Evolutionary conservation across 2,888 invertebrate species (phyloP).

Genomic region (Panzeria rudis): DNA sequence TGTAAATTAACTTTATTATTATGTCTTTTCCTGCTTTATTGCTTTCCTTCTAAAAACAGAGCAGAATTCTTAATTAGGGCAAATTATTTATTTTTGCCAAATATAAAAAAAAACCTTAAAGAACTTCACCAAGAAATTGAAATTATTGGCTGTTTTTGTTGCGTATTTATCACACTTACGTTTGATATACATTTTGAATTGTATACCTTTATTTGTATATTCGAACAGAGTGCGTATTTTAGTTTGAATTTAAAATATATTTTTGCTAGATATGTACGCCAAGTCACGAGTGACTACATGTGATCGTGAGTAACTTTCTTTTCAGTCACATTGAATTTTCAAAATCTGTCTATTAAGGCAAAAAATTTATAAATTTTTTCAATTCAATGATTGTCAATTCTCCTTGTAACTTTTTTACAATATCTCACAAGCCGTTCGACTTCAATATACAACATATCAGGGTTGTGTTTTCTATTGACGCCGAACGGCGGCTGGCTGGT

Average conservation of each 20-base stretch:
- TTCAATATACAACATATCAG: no score
- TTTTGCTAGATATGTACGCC: not conserved
- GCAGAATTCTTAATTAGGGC: slow-evolving; percentile 2
- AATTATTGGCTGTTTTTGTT: not conserved
- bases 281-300: not conserved
- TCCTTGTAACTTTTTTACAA: no score
- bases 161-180: slow-evolving; percentile 3
- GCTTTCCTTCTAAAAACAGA: not conserved
- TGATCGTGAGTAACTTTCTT: not conserved
- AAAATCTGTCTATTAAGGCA: no score
- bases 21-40: not conserved
- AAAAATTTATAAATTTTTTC: no score
- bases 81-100: not conserved
- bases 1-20: slow-evolving; percentile 2
- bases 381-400: no score
- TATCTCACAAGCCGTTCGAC: no score
- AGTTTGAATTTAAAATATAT: not conserved
- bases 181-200: slow-evolving; percentile 3
- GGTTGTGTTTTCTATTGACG: no score
- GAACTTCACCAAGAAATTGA: not conserved
- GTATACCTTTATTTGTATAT: not conserved
- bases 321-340: no score
- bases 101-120: not conserved
- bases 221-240: slow-evolving; percentile 4
- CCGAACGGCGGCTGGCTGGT: no score